These are phyloP conservation scores for Synanthedon vespiformis DNA, from an alignment of 2,888 invertebrate genomes.

Conservation along the genomic window DNA sequence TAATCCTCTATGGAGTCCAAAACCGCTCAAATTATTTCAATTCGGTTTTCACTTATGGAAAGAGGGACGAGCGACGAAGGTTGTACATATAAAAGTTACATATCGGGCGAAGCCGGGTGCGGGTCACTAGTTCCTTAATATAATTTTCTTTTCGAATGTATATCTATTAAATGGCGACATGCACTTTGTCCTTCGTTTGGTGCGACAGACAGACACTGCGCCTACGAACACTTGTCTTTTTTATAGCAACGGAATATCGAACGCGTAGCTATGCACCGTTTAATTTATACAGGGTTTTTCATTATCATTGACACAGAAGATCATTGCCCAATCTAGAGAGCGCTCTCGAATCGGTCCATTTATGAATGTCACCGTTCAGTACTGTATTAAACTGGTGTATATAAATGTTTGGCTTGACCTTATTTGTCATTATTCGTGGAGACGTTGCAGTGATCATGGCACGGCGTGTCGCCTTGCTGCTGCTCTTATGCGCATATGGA, in stretches of 20 bases:
- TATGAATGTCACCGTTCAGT: slow-evolving; percentile 59
- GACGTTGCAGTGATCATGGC: slow-evolving; percentile 42
- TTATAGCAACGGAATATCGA: slow-evolving; percentile 10
- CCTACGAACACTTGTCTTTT: neutral
- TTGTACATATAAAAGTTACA: too few relatives aligned
- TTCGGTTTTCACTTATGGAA: too few relatives aligned
- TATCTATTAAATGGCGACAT: too few relatives aligned
- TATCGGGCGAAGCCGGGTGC: too few relatives aligned
- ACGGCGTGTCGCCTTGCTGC: slow-evolving; percentile 31
- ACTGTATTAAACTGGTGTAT: slow-evolving; percentile 51
- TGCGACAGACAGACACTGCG: neutral
- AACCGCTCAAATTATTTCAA: too few relatives aligned
- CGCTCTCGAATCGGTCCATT: slow-evolving; percentile 49
- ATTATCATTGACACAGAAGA: slow-evolving; percentile 68
- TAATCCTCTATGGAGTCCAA: too few relatives aligned
- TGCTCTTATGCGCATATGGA: slow-evolving; percentile 24
- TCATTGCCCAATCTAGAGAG: slow-evolving; percentile 60
- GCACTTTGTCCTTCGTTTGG: neutral
- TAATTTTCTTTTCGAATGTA: too few relatives aligned
- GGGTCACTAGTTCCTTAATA: too few relatives aligned
- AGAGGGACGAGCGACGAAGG: too few relatives aligned
- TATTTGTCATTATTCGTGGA: slow-evolving; percentile 43
- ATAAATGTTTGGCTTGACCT: slow-evolving; percentile 55
- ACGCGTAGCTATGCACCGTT: slow-evolving; percentile 54
- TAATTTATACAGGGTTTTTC: slow-evolving; percentile 60